These are phyloP conservation scores for Danio tinwini DNA, from an alignment of 2,797 vertebrate species.

Conservation along the genomic window DNA sequence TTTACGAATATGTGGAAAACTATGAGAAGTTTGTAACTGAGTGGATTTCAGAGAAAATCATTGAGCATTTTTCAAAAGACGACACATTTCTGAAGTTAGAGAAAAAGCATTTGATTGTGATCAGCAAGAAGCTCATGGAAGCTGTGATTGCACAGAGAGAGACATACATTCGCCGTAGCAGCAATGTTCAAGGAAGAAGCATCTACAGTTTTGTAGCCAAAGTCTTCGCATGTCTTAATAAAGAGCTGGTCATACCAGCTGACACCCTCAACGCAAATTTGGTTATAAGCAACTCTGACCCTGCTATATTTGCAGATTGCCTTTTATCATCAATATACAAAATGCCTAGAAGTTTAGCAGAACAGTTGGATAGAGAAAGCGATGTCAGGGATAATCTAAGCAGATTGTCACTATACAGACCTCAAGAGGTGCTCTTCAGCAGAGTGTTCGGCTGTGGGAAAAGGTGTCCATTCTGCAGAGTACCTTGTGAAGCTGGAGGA, in stretches of 20 bases:
- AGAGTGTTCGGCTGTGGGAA: slow-evolving; percentile 43
- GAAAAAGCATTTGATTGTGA: background rate
- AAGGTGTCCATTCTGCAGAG: background rate
- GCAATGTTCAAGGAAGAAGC: background rate
- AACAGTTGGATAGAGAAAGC: background rate
- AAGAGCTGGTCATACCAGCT: background rate
- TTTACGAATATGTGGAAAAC: background rate
- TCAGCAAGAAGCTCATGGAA: background rate
- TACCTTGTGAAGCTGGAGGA: slow-evolving; percentile 27
- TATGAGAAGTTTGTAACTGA: slow-evolving; percentile 15
- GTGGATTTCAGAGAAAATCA: slow-evolving; percentile 23
- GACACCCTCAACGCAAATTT: background rate
- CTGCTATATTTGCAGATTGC: background rate
- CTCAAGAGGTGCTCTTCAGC: slow-evolving; percentile 65
- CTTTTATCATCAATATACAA: background rate
- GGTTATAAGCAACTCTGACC: background rate
- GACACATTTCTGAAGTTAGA: background rate
- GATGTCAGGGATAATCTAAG: background rate
- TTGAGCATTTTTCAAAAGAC: background rate
- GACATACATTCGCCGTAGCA: rapidly evolving
- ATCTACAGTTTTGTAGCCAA: background rate
- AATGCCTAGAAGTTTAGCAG: background rate
- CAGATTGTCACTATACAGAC: slow-evolving; percentile 9
- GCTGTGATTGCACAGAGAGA: background rate
- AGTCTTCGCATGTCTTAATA: background rate